Evolutionary conservation across 2,888 invertebrate genomes (phyloP).

Genomic region (Hypomecis atomaria): DNA sequence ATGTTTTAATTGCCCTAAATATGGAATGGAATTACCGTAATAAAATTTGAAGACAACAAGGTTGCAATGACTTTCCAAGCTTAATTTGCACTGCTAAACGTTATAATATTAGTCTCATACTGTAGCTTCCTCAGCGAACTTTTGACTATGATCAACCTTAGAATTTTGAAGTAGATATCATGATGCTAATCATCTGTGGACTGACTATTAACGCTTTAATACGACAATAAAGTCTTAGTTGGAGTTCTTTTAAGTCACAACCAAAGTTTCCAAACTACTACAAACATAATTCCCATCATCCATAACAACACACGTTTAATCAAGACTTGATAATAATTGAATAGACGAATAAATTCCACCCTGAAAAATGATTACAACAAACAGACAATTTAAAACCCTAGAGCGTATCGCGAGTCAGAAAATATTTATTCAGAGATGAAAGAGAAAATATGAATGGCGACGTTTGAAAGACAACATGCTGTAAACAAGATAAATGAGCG

Average conservation of each 20-base stretch:
- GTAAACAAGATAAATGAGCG: constrained; percentile 36
- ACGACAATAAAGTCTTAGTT: background rate
- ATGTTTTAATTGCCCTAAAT: no score
- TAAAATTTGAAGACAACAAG: no score
- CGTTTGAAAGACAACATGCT: constrained; percentile 23
- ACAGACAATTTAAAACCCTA: constrained; percentile 26
- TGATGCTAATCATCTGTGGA: no score
- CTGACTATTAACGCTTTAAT: no score
- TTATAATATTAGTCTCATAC: no score
- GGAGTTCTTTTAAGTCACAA: background rate
- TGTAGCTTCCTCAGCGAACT: no score
- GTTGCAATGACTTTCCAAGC: no score
- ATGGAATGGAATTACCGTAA: no score
- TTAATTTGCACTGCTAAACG: no score
- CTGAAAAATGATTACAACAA: constrained; percentile 15
- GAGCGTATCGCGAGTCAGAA: constrained; percentile 8
- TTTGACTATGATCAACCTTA: no score
- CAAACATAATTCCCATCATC: background rate
- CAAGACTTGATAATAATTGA: constrained; percentile 17
- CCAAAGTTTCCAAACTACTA: background rate
- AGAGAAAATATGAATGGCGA: constrained; percentile 25
- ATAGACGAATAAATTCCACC: background rate
- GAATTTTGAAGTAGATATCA: no score
- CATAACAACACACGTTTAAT: constrained; percentile 3
- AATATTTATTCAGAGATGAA: constrained; percentile 30